These are phyloP conservation scores for Vespertilio murinus DNA, from an alignment of 2,797 vertebrate species.

Conservation along the genomic window DNA sequence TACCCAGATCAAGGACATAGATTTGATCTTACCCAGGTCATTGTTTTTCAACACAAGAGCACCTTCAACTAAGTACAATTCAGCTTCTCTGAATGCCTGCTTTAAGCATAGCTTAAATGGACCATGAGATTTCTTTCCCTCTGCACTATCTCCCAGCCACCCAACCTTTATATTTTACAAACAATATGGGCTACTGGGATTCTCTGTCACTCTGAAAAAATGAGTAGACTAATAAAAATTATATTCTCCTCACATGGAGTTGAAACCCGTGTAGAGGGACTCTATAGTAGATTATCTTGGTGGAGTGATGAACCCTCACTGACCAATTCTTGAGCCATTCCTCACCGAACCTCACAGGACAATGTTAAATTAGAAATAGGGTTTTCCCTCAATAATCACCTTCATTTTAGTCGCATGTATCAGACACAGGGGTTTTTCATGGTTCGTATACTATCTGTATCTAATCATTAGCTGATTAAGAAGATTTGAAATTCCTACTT, in stretches of 20 bases:
- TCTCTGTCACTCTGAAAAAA: background rate
- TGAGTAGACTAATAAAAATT: background rate
- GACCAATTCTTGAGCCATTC: background rate
- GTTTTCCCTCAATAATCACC: background rate
- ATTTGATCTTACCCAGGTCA: slow-evolving; percentile 57
- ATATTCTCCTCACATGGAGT: background rate
- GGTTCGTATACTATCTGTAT: background rate
- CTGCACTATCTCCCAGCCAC: background rate
- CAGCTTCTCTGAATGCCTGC: slow-evolving; percentile 32
- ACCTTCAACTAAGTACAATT: slow-evolving; percentile 64
- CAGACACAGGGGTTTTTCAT: background rate
- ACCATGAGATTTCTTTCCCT: slow-evolving; percentile 28
- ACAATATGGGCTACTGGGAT: background rate
- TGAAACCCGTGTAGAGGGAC: background rate
- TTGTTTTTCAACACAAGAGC: slow-evolving; percentile 55
- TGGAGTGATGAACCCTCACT: background rate
- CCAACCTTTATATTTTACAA: background rate
- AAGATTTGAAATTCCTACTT: slow-evolving; percentile 40
- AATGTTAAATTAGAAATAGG: background rate
- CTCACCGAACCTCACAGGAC: background rate
- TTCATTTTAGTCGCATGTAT: background rate
- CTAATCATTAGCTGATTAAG: slow-evolving; percentile 42
- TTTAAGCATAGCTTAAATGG: slow-evolving; percentile 55
- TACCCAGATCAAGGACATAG: slow-evolving; percentile 37
- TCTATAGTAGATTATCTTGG: background rate